These are phyloP conservation scores for Papilio polytes DNA, from an alignment of 1,140 invertebrate genomes.

Conservation along the genomic window DNA sequence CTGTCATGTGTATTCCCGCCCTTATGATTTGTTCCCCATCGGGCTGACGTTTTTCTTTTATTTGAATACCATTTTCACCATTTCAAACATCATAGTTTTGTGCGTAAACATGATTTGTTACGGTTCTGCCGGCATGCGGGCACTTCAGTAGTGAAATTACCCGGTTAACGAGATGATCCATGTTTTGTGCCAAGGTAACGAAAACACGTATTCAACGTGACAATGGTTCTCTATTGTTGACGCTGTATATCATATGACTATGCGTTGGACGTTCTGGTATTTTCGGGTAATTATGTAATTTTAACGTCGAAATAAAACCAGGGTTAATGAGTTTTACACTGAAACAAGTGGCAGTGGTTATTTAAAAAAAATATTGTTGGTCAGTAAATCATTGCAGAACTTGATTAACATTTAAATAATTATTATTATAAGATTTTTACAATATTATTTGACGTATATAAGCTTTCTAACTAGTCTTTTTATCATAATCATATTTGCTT, in stretches of 20 bases:
- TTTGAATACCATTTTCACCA: too few species aligned
- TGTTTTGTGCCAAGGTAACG: constrained; percentile 7
- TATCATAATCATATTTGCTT: too few species aligned
- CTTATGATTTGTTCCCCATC: too few species aligned
- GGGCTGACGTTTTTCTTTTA: too few species aligned
- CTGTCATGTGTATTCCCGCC: too few species aligned
- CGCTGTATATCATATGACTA: not conserved
- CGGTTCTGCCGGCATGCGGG: too few species aligned
- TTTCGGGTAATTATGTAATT: not conserved
- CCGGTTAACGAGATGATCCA: not conserved
- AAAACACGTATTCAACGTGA: not conserved
- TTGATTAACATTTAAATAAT: not conserved
- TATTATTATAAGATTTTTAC: too few species aligned
- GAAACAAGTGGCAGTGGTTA: not conserved
- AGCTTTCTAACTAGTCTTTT: not conserved
- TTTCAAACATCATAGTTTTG: too few species aligned
- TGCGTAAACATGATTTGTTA: too few species aligned
- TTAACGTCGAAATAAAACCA: not conserved
- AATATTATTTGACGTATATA: not conserved
- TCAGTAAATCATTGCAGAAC: not conserved
- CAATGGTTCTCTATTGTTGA: not conserved
- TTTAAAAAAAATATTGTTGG: not conserved
- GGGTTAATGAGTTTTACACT: not conserved
- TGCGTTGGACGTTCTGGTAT: not conserved
- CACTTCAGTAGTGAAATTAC: not conserved